These are phyloP conservation scores for Agrotis ipsilon DNA, from an alignment of 2,888 invertebrate species.

Conservation along the genomic window DNA sequence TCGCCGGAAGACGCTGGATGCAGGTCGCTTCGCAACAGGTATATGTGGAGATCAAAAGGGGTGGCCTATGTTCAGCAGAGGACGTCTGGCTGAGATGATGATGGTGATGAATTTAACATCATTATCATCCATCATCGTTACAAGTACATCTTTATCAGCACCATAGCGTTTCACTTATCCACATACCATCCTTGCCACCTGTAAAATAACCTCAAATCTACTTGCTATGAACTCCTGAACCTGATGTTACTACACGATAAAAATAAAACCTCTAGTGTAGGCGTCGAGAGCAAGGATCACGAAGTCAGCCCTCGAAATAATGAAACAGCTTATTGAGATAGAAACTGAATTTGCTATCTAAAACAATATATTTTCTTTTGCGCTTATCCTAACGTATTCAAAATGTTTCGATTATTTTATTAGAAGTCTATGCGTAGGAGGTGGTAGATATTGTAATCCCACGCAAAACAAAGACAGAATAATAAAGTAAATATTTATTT, in stretches of 20 bases:
- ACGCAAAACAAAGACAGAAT: slow-evolving; percentile 16
- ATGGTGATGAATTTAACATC: too few relatives aligned
- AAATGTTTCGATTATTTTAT: slow-evolving; percentile 32
- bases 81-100: too few relatives aligned
- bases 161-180: too few relatives aligned
- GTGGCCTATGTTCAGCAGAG: too few relatives aligned
- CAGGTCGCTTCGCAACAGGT: too few relatives aligned
- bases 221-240: background rate
- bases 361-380: slow-evolving; percentile 29
- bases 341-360: slow-evolving; percentile 4
- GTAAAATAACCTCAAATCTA: too few relatives aligned
- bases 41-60: too few relatives aligned
- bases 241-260: background rate
- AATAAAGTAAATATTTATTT: slow-evolving; percentile 8
- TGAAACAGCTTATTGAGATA: slow-evolving; percentile 6
- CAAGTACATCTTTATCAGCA: too few relatives aligned
- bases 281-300: background rate
- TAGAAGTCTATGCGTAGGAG: slow-evolving; percentile 2
- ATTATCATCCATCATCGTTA: too few relatives aligned
- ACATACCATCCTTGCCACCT: too few relatives aligned
- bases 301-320: slow-evolving; percentile 5
- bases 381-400: slow-evolving; percentile 12
- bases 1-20: too few relatives aligned
- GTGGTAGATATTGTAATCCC: background rate
- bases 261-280: slow-evolving; percentile 2